phyloP scores from a whole-genome alignment of 2,113 vertebrate genomes.

The Entomyzon cyanotis region DNA sequence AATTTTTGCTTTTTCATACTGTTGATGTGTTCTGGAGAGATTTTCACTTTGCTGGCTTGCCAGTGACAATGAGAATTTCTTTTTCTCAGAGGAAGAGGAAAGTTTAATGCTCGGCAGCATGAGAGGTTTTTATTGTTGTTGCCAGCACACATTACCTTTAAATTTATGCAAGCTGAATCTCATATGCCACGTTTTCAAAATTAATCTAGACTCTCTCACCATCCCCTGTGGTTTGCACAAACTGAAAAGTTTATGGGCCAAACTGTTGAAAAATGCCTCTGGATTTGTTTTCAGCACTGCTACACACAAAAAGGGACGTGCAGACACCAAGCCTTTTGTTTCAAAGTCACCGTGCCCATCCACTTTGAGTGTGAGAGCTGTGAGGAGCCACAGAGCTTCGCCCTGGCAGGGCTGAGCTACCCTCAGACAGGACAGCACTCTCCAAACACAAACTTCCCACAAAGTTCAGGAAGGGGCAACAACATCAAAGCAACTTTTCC shows the following conservation, averaged over 20 bases:
- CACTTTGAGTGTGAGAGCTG: neutral
- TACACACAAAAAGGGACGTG: neutral
- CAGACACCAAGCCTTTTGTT: neutral
- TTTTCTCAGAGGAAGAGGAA: neutral
- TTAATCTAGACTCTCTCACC: neutral
- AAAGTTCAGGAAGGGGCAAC: neutral
- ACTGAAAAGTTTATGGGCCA: neutral
- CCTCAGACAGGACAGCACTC: neutral
- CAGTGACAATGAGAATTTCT: neutral
- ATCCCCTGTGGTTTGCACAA: neutral
- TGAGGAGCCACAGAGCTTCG: neutral
- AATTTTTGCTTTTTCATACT: neutral
- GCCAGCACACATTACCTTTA: constrained; percentile 3
- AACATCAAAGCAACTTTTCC: neutral
- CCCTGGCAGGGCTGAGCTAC: neutral
- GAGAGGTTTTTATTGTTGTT: constrained; percentile 10
- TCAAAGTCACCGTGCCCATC: neutral
- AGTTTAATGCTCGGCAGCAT: constrained; percentile 1
- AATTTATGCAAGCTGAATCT: constrained; percentile 38
- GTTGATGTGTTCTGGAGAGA: neutral
- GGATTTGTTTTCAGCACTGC: neutral
- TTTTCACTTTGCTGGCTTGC: neutral
- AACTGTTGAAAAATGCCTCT: neutral
- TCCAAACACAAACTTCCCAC: neutral
- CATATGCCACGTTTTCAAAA: neutral